These are phyloP conservation scores for Bucorvus abyssinicus DNA, from an alignment of 2,797 vertebrate species.

Conservation along the genomic window DNA sequence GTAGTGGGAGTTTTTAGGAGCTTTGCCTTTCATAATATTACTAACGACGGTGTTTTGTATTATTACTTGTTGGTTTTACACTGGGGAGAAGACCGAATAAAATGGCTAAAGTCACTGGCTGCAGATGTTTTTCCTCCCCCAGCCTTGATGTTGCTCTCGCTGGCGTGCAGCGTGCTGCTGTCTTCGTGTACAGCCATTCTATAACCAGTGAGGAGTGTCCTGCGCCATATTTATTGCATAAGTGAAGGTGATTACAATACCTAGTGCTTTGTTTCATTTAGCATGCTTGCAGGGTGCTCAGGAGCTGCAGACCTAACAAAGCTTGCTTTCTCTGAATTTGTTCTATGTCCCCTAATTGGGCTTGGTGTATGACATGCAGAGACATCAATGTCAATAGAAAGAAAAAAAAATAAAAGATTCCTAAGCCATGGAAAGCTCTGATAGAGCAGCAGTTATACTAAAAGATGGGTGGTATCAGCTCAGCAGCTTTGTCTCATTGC, in stretches of 20 bases:
- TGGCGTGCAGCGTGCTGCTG: accelerated
- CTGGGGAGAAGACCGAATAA: not conserved
- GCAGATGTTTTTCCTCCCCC: not conserved
- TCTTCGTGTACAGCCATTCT: not conserved
- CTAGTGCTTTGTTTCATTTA: not conserved
- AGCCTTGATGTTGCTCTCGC: not conserved
- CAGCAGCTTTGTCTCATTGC: not conserved
- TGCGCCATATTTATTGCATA: not conserved
- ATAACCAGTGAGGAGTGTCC: not conserved
- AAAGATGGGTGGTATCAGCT: not conserved
- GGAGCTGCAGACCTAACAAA: not conserved
- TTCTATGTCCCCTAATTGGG: not conserved
- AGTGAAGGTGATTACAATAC: not conserved
- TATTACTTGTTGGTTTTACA: not conserved
- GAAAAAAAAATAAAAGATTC: not conserved
- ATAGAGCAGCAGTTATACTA: not conserved
- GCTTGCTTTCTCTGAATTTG: not conserved
- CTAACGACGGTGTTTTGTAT: not conserved
- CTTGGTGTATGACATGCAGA: not conserved
- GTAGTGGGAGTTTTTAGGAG: not conserved
- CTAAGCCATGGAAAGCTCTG: not conserved
- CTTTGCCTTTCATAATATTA: not conserved
- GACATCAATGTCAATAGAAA: not conserved
- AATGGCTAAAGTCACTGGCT: not conserved
- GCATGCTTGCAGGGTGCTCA: not conserved